phyloP scores from a whole-genome alignment of 2,113 vertebrate species.

The Vireo altiloquus region DNA sequence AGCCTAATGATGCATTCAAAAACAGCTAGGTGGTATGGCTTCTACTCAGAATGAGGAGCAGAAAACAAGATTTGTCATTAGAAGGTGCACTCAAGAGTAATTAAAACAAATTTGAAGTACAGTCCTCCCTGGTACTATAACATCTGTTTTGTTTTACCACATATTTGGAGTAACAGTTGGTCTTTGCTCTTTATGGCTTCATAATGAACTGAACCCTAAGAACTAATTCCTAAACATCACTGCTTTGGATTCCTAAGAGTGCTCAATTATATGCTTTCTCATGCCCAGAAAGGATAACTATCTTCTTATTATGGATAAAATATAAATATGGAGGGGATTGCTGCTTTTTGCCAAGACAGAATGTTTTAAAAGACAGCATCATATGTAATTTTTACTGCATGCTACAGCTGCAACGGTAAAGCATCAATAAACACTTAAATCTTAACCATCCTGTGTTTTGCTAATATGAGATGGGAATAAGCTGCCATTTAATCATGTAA shows the following conservation, averaged over 20 bases:
- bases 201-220: conserved; percentile 32
- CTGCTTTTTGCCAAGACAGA: neutral
- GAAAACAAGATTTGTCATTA: conserved; percentile 6
- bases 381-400: neutral
- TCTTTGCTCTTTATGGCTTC: neutral
- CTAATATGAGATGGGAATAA: neutral
- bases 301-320: neutral
- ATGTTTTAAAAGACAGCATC: neutral
- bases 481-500: neutral
- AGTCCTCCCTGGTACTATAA: neutral
- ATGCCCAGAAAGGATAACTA: neutral
- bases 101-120: conserved; percentile 24
- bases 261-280: neutral
- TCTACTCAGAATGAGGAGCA: neutral
- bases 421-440: neutral
- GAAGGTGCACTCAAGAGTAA: conserved; percentile 14
- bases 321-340: neutral
- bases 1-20: neutral
- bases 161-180: conserved; percentile 19
- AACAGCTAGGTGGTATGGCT: neutral
- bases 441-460: neutral
- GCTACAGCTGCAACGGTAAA: neutral
- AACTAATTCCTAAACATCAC: conserved; percentile 23
- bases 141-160: neutral
- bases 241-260: neutral